phyloP scores from a whole-genome alignment of 2,113 vertebrate species.

The Ageneiosus marmoratus region DNA sequence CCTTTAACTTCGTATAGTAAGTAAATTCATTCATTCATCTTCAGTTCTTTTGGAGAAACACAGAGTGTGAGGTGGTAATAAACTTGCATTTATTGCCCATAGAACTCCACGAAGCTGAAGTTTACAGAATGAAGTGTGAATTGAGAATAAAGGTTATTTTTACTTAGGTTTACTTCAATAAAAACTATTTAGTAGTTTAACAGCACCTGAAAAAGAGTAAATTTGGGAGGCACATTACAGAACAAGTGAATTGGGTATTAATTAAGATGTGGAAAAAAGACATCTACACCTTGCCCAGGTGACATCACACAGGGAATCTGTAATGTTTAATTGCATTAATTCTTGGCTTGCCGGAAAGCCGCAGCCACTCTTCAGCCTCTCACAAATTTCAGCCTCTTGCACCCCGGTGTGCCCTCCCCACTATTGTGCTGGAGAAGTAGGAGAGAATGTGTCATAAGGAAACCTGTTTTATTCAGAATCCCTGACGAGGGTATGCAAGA shows the following conservation, averaged over 20 bases:
- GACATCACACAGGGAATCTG: not conserved
- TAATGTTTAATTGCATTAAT: not conserved
- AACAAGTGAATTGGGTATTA: not conserved
- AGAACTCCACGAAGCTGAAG: not conserved
- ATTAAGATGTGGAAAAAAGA: not conserved
- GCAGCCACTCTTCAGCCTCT: not conserved
- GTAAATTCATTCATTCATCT: not conserved
- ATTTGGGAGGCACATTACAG: not conserved
- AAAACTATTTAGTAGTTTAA: not conserved
- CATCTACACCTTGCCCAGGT: not conserved
- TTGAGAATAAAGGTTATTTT: not conserved
- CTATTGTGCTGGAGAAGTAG: not conserved
- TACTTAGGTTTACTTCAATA: not conserved
- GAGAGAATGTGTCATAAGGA: not conserved
- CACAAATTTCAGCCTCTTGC: not conserved
- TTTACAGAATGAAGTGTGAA: not conserved
- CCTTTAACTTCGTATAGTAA: not conserved
- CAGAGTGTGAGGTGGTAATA: not conserved
- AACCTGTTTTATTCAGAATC: not conserved
- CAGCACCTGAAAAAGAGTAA: not conserved
- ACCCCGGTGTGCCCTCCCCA: not conserved
- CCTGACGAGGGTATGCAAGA: not conserved
- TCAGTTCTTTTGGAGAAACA: no score
- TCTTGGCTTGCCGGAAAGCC: not conserved
- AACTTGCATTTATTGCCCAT: not conserved